Conservation (phyloP, 92 coral and sea anemone species). For the Anthopleura xanthogrammica region DNA sequence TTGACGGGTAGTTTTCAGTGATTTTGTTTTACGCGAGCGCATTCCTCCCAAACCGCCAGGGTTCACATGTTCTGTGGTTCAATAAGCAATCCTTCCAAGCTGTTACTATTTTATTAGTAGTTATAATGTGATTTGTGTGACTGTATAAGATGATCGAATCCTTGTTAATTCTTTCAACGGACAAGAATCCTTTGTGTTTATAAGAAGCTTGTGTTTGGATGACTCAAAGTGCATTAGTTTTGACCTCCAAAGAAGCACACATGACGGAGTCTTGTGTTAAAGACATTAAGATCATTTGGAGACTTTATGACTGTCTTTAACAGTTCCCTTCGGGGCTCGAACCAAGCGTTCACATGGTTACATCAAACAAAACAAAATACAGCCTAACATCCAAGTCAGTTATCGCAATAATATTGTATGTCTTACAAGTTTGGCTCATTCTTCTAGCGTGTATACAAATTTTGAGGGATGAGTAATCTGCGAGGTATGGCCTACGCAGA, state of each 20-base stretch:
- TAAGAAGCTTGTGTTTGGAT: slow-evolving; percentile 3
- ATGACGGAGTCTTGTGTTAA: slow-evolving; percentile 29
- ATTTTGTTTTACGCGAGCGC: not conserved
- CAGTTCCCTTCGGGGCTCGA: slow-evolving; percentile 4
- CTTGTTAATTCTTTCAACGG: slow-evolving; percentile 58
- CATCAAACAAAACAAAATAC: not conserved
- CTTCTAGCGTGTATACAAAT: not conserved
- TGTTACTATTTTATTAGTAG: not conserved
- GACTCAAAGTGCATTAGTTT: slow-evolving; percentile 6
- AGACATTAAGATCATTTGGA: slow-evolving; percentile 18
- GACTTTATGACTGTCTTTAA: slow-evolving; percentile 23
- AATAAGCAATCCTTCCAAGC: not conserved
- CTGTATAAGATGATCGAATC: slow-evolving; percentile 26
- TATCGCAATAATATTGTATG: not conserved
- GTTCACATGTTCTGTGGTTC: not conserved
- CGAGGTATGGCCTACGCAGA: not conserved
- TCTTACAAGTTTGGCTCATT: not conserved
- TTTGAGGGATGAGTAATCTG: not conserved
- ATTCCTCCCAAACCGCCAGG: not conserved
- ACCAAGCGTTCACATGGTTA: not conserved
- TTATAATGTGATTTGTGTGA: not conserved
- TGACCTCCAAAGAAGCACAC: slow-evolving; percentile 27
- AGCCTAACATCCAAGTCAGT: not conserved
- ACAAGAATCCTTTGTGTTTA: slow-evolving; percentile 14
- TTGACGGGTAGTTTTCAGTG: not conserved